Conservation (phyloP, 2,888 invertebrate species). For the Carcina quercana region DNA sequence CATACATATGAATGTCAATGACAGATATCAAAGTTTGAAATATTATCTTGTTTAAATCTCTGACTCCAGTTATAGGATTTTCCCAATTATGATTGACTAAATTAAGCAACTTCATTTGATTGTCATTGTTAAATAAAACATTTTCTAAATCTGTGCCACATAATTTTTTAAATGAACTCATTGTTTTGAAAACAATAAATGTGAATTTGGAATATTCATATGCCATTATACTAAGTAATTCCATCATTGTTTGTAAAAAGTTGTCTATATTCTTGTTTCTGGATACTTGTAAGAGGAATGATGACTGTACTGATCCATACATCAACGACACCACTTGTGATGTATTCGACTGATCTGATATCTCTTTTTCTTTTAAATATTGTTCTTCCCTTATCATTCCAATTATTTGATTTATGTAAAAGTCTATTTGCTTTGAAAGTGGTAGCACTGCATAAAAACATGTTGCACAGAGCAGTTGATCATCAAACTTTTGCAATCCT, state of each 20-base stretch:
- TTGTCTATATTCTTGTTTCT: slow-evolving; percentile 17
- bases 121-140: slow-evolving; percentile 29
- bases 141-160: slow-evolving; percentile 40
- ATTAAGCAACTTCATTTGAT: slow-evolving; percentile 53
- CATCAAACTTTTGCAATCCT: slow-evolving; percentile 44
- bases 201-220: slow-evolving; percentile 70
- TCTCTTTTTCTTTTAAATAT: slow-evolving; percentile 17
- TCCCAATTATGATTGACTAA: slow-evolving; percentile 77
- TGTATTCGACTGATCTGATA: slow-evolving; percentile 21
- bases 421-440: slow-evolving; percentile 28
- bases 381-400: slow-evolving; percentile 29
- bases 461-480: slow-evolving; percentile 56
- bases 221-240: slow-evolving; percentile 42
- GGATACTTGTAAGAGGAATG: slow-evolving; percentile 31
- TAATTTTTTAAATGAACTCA: slow-evolving; percentile 56
- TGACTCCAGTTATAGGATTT: slow-evolving; percentile 71
- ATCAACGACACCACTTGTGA: slow-evolving; percentile 42
- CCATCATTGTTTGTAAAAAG: slow-evolving; percentile 34
- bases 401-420: slow-evolving; percentile 32
- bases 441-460: slow-evolving; percentile 48
- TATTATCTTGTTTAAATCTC: slow-evolving; percentile 65
- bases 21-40: slow-evolving; percentile 50
- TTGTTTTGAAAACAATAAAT: slow-evolving; percentile 65
- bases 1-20: slow-evolving; percentile 30
- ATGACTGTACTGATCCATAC: slow-evolving; percentile 62